phyloP scores from a whole-genome alignment of 2,888 invertebrate genomes.

The Artemia sinica region DNA sequence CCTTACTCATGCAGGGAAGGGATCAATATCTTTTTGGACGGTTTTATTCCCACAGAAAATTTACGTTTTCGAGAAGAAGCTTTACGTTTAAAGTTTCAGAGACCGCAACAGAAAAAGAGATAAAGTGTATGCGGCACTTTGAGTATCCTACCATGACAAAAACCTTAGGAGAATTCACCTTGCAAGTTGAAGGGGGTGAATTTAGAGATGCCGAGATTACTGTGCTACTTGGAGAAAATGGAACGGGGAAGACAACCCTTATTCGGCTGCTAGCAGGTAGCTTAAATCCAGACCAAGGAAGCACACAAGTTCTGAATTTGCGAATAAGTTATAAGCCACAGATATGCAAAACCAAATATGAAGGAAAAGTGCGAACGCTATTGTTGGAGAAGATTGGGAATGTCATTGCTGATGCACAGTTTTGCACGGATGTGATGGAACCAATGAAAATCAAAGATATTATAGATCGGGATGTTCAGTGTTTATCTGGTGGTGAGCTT shows the following conservation, averaged over 20 bases:
- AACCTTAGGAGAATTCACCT: slow-evolving; percentile 36
- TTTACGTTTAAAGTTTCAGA: slow-evolving; percentile 95
- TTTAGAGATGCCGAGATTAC: no score
- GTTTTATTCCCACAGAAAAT: no score
- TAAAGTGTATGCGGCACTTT: slow-evolving; percentile 89
- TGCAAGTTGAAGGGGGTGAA: no score
- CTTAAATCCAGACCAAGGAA: slow-evolving; percentile 66
- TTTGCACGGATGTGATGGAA: no score
- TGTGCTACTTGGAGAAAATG: slow-evolving; percentile 86
- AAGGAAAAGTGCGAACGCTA: no score
- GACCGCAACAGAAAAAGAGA: slow-evolving; percentile 90
- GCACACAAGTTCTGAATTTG: slow-evolving; percentile 60
- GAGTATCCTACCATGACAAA: slow-evolving; percentile 83
- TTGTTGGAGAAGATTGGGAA: no score
- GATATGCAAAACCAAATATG: slow-evolving; percentile 96
- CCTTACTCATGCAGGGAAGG: no score
- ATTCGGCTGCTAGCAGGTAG: slow-evolving; percentile 96
- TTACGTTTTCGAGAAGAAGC: slow-evolving; percentile 93
- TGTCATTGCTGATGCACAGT: no score
- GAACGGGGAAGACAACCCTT: slow-evolving; percentile 98
- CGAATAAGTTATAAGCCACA: slow-evolving; percentile 99
- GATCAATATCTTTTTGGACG: no score
- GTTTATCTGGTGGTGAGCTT: slow-evolving; percentile 96
- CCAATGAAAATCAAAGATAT: no score
- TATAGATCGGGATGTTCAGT: slow-evolving; percentile 94